Conservation (phyloP, 2,113 vertebrate genomes). For the Motacilla alba region DNA sequence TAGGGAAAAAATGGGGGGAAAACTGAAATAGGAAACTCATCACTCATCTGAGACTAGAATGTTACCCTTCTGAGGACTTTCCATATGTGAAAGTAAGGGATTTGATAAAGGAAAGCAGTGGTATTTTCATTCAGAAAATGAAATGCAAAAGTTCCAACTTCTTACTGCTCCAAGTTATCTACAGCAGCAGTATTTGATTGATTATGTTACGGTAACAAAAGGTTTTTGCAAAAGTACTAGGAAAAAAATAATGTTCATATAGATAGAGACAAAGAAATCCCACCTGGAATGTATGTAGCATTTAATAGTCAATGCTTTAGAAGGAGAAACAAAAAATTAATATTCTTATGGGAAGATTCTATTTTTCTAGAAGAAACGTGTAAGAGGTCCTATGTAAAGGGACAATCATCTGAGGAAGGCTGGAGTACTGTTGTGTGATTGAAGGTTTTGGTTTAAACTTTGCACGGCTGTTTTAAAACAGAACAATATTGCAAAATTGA, state of each 20-base stretch:
- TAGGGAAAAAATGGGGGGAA: not conserved
- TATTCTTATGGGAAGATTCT: not conserved
- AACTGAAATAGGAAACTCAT: not conserved
- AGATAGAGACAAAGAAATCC: not conserved
- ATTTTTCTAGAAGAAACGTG: not conserved
- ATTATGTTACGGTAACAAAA: not conserved
- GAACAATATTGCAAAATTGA: not conserved
- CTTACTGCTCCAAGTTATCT: not conserved
- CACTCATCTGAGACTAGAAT: not conserved
- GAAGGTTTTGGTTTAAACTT: not conserved
- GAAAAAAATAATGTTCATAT: not conserved
- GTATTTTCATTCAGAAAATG: not conserved
- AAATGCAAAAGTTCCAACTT: not conserved
- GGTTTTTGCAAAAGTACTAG: not conserved
- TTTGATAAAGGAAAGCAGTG: not conserved
- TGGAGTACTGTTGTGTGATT: not conserved
- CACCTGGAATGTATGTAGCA: not conserved
- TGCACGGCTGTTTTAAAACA: not conserved
- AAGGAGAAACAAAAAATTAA: not conserved
- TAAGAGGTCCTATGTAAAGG: not conserved
- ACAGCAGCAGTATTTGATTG: not conserved
- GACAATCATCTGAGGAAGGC: not conserved
- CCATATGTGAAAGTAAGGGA: not conserved
- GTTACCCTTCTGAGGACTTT: not conserved
- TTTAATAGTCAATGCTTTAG: not conserved